phyloP scores from a whole-genome alignment of 1,140 invertebrate species.

The Dysdera silvatica region DNA sequence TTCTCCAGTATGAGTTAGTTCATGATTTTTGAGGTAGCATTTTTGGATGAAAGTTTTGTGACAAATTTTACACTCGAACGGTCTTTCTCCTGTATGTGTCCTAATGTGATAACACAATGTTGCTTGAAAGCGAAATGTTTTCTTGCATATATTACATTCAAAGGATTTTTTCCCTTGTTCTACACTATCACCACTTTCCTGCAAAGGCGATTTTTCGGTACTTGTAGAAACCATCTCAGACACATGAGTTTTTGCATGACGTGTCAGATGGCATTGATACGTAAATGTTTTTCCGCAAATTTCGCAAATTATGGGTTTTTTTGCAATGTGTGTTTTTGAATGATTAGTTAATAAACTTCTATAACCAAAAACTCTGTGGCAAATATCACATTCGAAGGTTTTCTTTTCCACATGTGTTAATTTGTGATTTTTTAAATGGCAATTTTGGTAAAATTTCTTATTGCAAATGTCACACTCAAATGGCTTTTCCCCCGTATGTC shows the following conservation, averaged over 20 bases:
- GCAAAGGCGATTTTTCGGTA: no score
- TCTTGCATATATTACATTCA: constrained; percentile 37
- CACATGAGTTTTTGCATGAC: constrained; percentile 65
- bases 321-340: not conserved
- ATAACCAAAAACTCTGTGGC: not conserved
- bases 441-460: not conserved
- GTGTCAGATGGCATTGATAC: constrained; percentile 66
- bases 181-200: no score
- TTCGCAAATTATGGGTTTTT: not conserved
- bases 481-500: not conserved
- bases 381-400: constrained; percentile 59
- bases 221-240: constrained; percentile 64
- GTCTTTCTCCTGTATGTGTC: constrained; percentile 30
- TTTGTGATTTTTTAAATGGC: not conserved
- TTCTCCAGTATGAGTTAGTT: no score
- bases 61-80: constrained; percentile 35
- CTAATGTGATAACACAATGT: constrained; percentile 32
- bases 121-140: not conserved
- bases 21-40: constrained; percentile 3
- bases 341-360: not conserved
- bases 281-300: constrained; percentile 47
- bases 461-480: not conserved
- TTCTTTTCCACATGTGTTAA: constrained; percentile 70
- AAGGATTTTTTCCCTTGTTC: no score
- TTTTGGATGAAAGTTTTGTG: constrained; percentile 26